A percentile compares a stretch with the other conserved stretches of the same genome.
Conservation (phyloP, 2,113 vertebrate species). For the Anseranas semipalmata region DNA sequence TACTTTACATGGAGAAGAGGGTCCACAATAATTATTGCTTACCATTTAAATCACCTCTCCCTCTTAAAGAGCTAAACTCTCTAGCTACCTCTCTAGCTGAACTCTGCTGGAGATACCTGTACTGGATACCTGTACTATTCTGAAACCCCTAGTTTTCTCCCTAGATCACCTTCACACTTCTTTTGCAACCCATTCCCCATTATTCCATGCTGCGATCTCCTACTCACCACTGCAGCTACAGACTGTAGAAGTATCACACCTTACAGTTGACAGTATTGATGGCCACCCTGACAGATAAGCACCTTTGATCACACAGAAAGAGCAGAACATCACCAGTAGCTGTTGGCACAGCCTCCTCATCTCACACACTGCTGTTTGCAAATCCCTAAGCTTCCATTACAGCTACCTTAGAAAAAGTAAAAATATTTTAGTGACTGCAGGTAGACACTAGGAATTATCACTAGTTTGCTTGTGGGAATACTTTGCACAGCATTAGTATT, state of each 20-base stretch:
- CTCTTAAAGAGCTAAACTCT: not conserved
- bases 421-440: not conserved
- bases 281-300: not conserved
- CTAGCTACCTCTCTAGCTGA: not conserved
- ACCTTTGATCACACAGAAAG: not conserved
- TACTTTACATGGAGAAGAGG: not conserved
- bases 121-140: no score
- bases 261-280: not conserved
- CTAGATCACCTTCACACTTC: not conserved
- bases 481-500: not conserved
- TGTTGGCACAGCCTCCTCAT: not conserved
- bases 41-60: not conserved
- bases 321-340: not conserved
- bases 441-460: not conserved
- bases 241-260: not conserved
- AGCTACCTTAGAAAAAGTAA: not conserved
- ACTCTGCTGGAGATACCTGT: no score
- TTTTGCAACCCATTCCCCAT: rapidly evolving
- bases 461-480: not conserved
- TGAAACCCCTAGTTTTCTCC: not conserved
- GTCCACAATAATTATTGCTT: not conserved
- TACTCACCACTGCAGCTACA: not conserved
- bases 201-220: not conserved
- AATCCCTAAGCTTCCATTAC: not conserved
- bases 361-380: not conserved